A percentile compares a stretch with the other conserved stretches of the same genome.
These are phyloP conservation scores for Sinosuthora webbiana DNA, from an alignment of 2,113 vertebrate genomes.

Conservation along the genomic window DNA sequence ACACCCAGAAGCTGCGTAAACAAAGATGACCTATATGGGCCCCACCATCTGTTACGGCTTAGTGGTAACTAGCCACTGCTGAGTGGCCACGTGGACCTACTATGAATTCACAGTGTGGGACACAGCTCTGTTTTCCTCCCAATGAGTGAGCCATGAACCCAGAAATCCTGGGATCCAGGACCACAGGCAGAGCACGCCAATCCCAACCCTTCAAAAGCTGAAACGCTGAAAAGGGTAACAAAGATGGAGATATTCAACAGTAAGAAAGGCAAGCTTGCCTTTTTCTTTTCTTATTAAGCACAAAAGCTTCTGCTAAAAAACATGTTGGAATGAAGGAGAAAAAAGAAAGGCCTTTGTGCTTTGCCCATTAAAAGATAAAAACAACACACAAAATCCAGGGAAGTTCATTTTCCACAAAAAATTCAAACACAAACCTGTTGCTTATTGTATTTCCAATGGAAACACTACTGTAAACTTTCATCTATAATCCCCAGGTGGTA, in stretches of 20 bases:
- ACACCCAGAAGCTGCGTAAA: background rate
- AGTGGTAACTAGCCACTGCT: background rate
- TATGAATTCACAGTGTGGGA: background rate
- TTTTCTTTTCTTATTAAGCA: background rate
- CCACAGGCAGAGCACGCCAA: background rate
- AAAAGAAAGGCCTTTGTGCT: background rate
- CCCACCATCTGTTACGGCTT: background rate
- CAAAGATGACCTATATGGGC: constrained; percentile 13
- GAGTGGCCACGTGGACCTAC: background rate
- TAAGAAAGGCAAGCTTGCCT: background rate
- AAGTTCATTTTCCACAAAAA: background rate
- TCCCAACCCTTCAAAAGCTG: background rate
- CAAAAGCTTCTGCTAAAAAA: background rate
- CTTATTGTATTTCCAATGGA: background rate
- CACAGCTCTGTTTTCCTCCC: background rate
- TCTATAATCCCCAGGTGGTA: background rate
- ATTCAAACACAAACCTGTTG: background rate
- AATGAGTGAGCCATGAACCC: fast-evolving
- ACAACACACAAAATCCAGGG: background rate
- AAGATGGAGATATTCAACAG: background rate
- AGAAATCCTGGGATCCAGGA: background rate
- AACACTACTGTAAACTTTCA: background rate
- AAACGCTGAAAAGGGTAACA: background rate
- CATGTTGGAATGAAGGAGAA: fast-evolving
- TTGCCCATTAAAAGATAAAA: background rate